Percentiles rank a stretch among this genome's conserved stretches.
These are phyloP conservation scores for Coilia nasus DNA, from an alignment of 2,797 vertebrate species.

Conservation along the genomic window DNA sequence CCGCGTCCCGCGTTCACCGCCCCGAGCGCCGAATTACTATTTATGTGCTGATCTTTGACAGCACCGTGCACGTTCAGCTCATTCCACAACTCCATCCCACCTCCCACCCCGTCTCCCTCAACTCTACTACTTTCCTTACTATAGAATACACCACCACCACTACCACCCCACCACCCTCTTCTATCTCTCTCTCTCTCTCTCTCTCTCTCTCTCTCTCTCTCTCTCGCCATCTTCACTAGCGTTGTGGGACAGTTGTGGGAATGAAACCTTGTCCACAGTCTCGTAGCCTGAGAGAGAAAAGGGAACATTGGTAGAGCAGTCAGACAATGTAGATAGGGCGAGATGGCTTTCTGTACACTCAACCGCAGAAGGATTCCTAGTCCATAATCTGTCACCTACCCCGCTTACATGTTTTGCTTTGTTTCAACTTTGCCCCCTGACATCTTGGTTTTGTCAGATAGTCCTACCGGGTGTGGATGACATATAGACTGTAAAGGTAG, in stretches of 20 bases:
- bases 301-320: background rate
- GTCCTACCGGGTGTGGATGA: background rate
- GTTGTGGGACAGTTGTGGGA: background rate
- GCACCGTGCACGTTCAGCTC: conserved; percentile 29
- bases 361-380: background rate
- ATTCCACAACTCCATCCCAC: background rate
- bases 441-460: too few species aligned
- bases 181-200: conserved; percentile 23
- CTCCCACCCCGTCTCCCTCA: background rate
- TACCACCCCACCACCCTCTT: background rate
- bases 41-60: conserved; percentile 78
- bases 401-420: background rate
- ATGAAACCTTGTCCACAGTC: background rate
- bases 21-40: conserved; percentile 74
- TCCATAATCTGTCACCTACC: background rate
- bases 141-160: background rate
- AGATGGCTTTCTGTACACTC: background rate
- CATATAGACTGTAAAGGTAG: background rate
- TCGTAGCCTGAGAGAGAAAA: background rate
- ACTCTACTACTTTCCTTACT: too few species aligned
- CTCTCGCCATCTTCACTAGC: conserved; percentile 46
- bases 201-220: conserved; percentile 11
- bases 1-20: conserved; percentile 62
- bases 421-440: too few species aligned
- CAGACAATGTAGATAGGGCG: background rate